Conservation (phyloP, 2,113 vertebrate genomes). For the Mus pahari region DNA sequence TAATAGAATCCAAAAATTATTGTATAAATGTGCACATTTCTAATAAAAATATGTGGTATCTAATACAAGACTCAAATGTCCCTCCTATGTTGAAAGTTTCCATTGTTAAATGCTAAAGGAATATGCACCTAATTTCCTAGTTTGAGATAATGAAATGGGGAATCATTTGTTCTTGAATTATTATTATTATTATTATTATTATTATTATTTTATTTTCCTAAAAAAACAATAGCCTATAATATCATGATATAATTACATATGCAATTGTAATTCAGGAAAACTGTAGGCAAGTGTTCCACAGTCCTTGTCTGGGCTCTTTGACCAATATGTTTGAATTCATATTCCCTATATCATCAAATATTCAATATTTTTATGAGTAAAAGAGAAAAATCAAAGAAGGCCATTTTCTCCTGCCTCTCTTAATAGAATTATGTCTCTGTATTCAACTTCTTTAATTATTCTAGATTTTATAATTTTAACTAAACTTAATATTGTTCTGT, state of each 20-base stretch:
- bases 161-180: neutral
- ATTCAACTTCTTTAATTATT: neutral
- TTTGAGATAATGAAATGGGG: neutral
- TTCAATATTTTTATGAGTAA: neutral
- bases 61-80: neutral
- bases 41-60: neutral
- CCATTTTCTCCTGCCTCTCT: neutral
- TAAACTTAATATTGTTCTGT: neutral
- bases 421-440: neutral
- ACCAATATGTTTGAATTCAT: neutral
- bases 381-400: neutral
- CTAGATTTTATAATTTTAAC: neutral
- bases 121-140: neutral
- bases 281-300: accelerated
- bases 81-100: neutral
- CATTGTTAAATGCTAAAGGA: neutral
- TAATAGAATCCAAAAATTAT: neutral
- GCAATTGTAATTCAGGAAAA: neutral
- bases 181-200: no score
- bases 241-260: neutral
- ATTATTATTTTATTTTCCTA: neutral
- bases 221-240: neutral
- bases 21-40: no score
- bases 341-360: neutral
- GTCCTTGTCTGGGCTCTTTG: neutral